phyloP scores from a whole-genome alignment of 1,140 invertebrate genomes.

The Pachypeltis micranthus region DNA sequence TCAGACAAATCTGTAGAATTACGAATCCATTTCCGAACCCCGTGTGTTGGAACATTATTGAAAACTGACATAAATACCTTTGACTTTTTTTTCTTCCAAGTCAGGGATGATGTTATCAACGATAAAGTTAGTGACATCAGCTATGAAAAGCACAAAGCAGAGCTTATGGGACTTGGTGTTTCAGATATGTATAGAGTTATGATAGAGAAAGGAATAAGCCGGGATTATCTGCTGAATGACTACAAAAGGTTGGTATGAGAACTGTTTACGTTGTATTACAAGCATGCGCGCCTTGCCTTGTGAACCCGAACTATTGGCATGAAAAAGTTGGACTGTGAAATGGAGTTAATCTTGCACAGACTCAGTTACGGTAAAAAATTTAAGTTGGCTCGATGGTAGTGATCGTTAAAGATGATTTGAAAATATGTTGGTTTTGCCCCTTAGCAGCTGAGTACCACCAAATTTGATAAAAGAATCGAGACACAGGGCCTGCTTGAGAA shows the following conservation, averaged over 20 bases:
- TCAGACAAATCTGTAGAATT: conserved; percentile 51
- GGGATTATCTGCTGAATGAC: conserved; percentile 54
- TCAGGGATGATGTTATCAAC: conserved; percentile 60
- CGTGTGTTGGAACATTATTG: conserved; percentile 48
- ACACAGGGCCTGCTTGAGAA: too few species aligned
- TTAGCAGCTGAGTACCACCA: too few species aligned
- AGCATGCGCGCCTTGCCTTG: too few species aligned
- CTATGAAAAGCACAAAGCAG: conserved; percentile 57
- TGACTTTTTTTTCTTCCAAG: conserved; percentile 77
- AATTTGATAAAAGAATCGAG: too few species aligned
- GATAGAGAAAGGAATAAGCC: conserved; percentile 50
- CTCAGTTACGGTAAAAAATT: too few species aligned
- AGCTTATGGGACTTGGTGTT: conserved; percentile 67
- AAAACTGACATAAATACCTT: conserved; percentile 59
- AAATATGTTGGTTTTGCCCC: too few species aligned
- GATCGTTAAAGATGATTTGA: too few species aligned
- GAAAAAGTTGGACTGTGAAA: too few species aligned
- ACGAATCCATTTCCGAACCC: conserved; percentile 60
- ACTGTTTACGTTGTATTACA: too few species aligned
- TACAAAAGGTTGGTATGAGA: conserved; percentile 41
- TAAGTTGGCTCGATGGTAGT: too few species aligned
- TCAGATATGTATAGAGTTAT: conserved; percentile 73
- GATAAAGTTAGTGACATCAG: conserved; percentile 64
- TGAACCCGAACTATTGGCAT: too few species aligned
- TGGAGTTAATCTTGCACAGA: too few species aligned